These are phyloP conservation scores for Paramisgurnus dabryanus DNA, from an alignment of 2,113 vertebrate genomes.

Conservation along the genomic window DNA sequence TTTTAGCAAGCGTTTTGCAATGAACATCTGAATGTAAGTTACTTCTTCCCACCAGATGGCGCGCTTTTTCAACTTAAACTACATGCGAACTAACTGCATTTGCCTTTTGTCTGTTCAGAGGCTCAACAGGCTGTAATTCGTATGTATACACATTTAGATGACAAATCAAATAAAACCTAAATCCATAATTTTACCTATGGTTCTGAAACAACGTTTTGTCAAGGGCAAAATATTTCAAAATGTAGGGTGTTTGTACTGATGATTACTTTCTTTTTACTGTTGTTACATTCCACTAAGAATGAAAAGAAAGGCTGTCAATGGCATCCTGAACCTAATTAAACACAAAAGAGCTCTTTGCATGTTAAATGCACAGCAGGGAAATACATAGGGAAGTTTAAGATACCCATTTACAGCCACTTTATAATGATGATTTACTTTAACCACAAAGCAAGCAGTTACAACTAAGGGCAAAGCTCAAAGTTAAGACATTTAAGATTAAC, in stretches of 20 bases:
- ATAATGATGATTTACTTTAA: background rate
- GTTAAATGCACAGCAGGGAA: constrained; percentile 7
- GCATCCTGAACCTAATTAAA: background rate
- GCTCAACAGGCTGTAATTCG: too few relatives aligned
- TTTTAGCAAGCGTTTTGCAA: too few relatives aligned
- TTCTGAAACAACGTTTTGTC: too few relatives aligned
- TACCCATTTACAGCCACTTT: background rate
- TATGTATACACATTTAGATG: too few relatives aligned
- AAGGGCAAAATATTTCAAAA: too few relatives aligned
- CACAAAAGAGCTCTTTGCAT: background rate
- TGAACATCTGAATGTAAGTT: background rate
- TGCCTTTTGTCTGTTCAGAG: background rate
- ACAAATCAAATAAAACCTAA: background rate
- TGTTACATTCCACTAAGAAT: too few relatives aligned
- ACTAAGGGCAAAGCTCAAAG: too few relatives aligned
- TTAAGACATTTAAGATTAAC: too few relatives aligned
- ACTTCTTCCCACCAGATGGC: constrained; percentile 16
- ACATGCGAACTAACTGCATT: background rate
- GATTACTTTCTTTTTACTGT: background rate
- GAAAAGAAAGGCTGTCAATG: background rate
- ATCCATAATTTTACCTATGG: background rate
- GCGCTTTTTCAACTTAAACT: background rate
- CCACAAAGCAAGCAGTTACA: background rate
- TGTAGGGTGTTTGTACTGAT: too few relatives aligned
- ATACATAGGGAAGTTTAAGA: background rate